Evolutionary conservation across 1,140 invertebrate species (phyloP).

Genomic region (Drosophila neocordata): DNA sequence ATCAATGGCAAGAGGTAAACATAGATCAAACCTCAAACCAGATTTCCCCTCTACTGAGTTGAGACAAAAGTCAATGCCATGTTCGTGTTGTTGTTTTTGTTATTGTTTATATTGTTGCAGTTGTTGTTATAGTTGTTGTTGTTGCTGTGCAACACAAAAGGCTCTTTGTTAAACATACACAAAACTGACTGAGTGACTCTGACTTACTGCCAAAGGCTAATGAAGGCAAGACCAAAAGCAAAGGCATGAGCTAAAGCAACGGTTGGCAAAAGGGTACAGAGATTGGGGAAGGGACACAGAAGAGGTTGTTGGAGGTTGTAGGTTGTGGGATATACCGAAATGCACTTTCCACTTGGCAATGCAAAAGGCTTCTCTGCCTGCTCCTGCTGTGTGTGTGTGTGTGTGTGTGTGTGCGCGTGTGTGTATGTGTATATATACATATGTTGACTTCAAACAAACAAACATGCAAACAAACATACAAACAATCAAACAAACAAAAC

Average conservation of each 20-base stretch:
- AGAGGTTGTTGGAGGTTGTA: neutral
- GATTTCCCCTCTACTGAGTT: constrained; percentile 30
- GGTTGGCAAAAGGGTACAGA: constrained; percentile 5
- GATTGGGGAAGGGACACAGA: no score
- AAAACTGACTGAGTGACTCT: constrained; percentile 53
- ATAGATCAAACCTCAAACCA: constrained; percentile 23
- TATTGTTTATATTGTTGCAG: neutral
- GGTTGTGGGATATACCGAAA: constrained; percentile 38
- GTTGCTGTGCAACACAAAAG: constrained; percentile 43
- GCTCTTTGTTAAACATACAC: constrained; percentile 62
- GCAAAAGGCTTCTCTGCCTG: constrained; percentile 21
- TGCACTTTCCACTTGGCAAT: constrained; percentile 69
- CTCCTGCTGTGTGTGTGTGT: neutral
- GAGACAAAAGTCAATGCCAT: constrained; percentile 74
- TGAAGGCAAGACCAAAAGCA: constrained; percentile 55
- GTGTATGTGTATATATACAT: constrained; percentile 59
- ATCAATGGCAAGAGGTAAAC: constrained; percentile 42
- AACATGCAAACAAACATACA: constrained; percentile 40
- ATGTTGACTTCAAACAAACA: constrained; percentile 77
- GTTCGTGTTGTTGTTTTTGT: constrained; percentile 29
- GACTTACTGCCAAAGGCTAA: constrained; percentile 78
- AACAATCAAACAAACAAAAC: constrained; percentile 59
- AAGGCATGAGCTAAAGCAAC: constrained; percentile 8
- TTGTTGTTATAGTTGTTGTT: constrained; percentile 17
- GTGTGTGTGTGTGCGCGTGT: neutral